Conservation (phyloP, 1,140 invertebrate species). For the Nasonia longicornis region DNA sequence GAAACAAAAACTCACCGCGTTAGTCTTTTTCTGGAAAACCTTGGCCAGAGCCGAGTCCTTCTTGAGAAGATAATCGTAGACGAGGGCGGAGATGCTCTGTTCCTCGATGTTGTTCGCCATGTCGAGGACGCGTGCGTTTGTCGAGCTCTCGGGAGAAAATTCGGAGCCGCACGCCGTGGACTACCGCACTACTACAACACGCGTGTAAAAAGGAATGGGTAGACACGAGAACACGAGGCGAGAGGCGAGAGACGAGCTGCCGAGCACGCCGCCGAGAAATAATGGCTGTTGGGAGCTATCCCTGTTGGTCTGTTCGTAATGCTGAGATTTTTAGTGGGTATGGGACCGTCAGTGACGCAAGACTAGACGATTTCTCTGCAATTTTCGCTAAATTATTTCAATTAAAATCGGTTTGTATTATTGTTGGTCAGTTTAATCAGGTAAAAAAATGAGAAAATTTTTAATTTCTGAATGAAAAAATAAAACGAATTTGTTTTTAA, state of each 20-base stretch:
- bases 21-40: slow-evolving; percentile 73
- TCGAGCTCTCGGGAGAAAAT: neutral
- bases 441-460: too few species aligned
- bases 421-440: too few species aligned
- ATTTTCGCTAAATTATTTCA: too few species aligned
- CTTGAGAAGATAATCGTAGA: slow-evolving; percentile 71
- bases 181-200: neutral
- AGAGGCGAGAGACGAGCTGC: neutral
- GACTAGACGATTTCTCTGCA: too few species aligned
- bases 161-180: neutral
- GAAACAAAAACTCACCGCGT: slow-evolving; percentile 69
- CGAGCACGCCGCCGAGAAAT: neutral
- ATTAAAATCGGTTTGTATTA: too few species aligned
- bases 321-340: too few species aligned
- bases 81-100: slow-evolving; percentile 63
- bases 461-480: too few species aligned
- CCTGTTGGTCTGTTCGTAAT: too few species aligned
- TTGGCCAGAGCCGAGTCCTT: slow-evolving; percentile 72
- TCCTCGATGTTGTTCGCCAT: slow-evolving; percentile 59
- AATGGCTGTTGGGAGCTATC: neutral
- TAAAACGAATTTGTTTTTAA: too few species aligned
- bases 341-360: neutral
- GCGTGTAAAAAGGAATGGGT: neutral
- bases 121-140: slow-evolving; percentile 45
- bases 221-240: neutral